Evolutionary conservation across 2,888 invertebrate species (phyloP), one percentile per base, ranked within the genome.

Genomic region (Pediacus dermestoides): DNA sequence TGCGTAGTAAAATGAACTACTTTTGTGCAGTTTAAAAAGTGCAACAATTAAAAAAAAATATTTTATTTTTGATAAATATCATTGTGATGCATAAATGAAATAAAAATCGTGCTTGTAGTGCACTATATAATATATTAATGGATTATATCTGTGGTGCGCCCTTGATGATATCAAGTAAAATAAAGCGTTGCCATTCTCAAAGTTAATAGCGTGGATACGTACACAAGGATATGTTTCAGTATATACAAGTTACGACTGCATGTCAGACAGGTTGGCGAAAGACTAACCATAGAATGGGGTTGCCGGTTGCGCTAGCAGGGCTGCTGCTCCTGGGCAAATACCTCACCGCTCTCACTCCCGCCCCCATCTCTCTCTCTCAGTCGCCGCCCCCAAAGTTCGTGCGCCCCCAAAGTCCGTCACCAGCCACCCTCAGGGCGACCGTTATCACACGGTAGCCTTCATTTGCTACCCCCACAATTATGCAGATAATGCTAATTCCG

Each of bases 271-370:
- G 59, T 50, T 61, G 58, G 61, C 60, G 62, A 59, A 61, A 63
- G 60, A 67, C 67, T 67, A 59, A 59, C 48, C 52, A 18, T 21
- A 58, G 49, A 52, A 56, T 56, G 61, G 61, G 62, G 50, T 47
- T 46, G 53, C 56, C 56, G 52, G 63, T 63, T 64, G 63, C 64
- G 61, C 61, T 57, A 55, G 58, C 52, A 55, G 57, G 54, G 55
- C 60, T 55, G 51, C 59, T 63, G 64, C 61, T 65, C 66, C 64
- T 64, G 64, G 63, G 61, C 61, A 63, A 61, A 57, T 55, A 55
- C 50, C 53, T 56, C 52, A 39, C 41, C 50, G 41, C 41, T 54
- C 57, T 55, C 54, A 37, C 55, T 57, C 45, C 48, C 39, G 22
- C 25, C 21, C 33, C 14, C 42, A 37, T 37, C 44, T 46, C 42